These are phyloP conservation scores for Myathropa florea DNA, from an alignment of 2,888 invertebrate species.

Conservation along the genomic window DNA sequence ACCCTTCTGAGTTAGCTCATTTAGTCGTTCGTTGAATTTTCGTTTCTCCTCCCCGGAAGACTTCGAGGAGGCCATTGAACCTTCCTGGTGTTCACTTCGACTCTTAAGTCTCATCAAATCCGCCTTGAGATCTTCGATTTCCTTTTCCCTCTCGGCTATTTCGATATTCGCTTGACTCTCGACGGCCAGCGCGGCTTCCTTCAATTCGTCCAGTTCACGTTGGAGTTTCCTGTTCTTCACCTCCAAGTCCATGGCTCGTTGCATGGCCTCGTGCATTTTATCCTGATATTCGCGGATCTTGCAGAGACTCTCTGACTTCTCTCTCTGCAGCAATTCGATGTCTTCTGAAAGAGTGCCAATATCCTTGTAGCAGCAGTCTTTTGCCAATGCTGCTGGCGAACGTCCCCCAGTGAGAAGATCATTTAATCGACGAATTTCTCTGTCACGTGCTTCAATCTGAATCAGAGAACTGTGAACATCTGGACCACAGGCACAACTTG, in stretches of 20 bases:
- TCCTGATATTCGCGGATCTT: conserved; percentile 77
- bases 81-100: conserved; percentile 49
- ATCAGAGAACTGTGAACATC: background rate
- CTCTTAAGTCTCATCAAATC: conserved; percentile 73
- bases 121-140: conserved; percentile 77
- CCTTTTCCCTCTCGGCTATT: conserved; percentile 83
- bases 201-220: conserved; percentile 87
- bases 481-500: background rate
- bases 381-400: conserved; percentile 84
- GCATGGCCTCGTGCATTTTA: conserved; percentile 88
- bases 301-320: conserved; percentile 81
- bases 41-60: conserved; percentile 82
- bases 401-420: conserved; percentile 88
- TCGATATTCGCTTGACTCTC: conserved; percentile 89
- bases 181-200: conserved; percentile 87
- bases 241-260: conserved; percentile 87
- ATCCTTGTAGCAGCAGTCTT: conserved; percentile 85
- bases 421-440: conserved; percentile 87
- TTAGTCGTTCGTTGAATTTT: conserved; percentile 82
- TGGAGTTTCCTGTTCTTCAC: conserved; percentile 87
- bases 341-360: conserved; percentile 83
- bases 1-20: conserved; percentile 84
- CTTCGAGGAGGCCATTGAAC: conserved; percentile 21
- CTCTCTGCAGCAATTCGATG: conserved; percentile 83
- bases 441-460: conserved; percentile 81